These are phyloP conservation scores for Tichodroma muraria DNA, from an alignment of 2,113 vertebrate species.

Conservation along the genomic window DNA sequence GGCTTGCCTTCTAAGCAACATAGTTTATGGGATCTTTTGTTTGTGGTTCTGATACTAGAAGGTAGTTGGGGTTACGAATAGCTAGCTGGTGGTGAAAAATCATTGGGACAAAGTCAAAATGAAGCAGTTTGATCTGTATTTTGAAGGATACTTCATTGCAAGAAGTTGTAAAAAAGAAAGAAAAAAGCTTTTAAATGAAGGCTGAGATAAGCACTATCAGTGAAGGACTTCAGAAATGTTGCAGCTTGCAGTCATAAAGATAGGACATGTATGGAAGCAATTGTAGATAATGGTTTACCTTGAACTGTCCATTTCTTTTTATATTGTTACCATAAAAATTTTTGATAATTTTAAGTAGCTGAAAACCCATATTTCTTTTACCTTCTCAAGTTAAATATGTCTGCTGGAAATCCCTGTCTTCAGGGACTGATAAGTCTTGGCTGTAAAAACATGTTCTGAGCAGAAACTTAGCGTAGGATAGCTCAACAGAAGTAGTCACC, in stretches of 20 bases:
- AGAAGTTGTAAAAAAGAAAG: not conserved
- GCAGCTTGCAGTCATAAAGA: slow-evolving; percentile 3
- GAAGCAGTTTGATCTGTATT: not conserved
- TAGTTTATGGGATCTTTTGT: not conserved
- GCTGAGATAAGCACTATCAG: slow-evolving; percentile 23
- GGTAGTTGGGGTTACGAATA: too few species aligned
- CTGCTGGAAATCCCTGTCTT: not conserved
- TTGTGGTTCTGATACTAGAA: not conserved
- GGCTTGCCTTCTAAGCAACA: not conserved
- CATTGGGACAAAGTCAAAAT: not conserved
- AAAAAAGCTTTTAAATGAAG: not conserved
- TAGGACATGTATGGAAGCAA: not conserved
- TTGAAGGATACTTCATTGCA: not conserved
- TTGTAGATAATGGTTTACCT: slow-evolving; percentile 13
- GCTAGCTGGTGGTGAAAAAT: not conserved
- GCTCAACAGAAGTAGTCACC: not conserved
- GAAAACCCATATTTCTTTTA: not conserved
- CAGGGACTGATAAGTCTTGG: not conserved
- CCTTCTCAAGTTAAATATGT: not conserved
- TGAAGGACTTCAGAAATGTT: not conserved
- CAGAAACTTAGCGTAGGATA: not conserved
- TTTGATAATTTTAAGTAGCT: not conserved
- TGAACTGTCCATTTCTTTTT: slow-evolving; percentile 18
- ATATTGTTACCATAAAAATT: not conserved
- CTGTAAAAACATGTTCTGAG: not conserved